Conservation (phyloP, 2,888 invertebrate species). For the Trilocha varians region DNA sequence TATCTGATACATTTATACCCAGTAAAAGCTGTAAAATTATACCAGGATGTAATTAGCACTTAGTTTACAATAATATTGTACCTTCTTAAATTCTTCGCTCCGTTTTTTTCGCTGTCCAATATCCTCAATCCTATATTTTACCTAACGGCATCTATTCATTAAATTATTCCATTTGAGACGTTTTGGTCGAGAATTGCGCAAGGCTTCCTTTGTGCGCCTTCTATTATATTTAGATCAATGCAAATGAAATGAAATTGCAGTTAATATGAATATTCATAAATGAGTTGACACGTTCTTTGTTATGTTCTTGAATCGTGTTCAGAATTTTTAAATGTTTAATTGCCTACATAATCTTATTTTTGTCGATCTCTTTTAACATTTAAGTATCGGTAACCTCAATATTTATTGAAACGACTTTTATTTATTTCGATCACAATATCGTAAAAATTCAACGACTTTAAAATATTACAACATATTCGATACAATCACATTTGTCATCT, state of each 20-base stretch:
- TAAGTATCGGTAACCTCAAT: not conserved
- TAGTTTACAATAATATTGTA: no score
- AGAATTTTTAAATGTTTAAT: not conserved
- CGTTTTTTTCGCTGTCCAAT: no score
- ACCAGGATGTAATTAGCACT: no score
- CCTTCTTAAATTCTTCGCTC: no score
- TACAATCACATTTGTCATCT: conserved; percentile 3
- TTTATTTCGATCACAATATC: not conserved
- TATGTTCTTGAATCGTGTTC: not conserved
- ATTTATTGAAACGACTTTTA: not conserved
- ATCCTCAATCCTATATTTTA: no score
- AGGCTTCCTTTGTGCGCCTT: not conserved
- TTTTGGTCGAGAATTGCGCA: not conserved
- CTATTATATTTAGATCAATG: conserved; percentile 7
- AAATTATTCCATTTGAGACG: not conserved
- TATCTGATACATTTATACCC: no score
- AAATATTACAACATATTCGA: conserved; percentile 2
- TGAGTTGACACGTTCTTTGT: not conserved
- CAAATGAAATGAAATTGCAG: conserved; percentile 3
- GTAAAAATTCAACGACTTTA: not conserved
- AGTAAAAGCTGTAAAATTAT: no score
- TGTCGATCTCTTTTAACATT: not conserved
- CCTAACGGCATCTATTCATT: no score
- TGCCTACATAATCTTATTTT: not conserved
- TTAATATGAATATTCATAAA: conserved; percentile 3